Evolutionary conservation across 2,113 vertebrate genomes (phyloP), one percentile per base, ranked within the genome.

Genomic region (Suncus etruscus): DNA sequence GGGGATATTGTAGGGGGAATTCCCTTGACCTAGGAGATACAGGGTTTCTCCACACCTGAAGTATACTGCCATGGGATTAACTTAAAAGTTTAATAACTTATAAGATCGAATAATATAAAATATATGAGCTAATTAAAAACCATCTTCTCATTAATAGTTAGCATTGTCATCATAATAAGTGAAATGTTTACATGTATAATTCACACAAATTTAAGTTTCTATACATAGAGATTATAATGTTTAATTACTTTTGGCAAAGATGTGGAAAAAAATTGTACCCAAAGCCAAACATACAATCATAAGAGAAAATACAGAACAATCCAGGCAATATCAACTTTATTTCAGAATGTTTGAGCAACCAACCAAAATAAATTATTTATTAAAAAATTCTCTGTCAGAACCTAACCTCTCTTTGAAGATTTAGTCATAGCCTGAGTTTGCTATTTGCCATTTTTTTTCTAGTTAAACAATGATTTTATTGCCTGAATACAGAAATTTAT

Each of bases 381-480:
- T 65, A 84, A 74, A 83, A 0, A 76, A 50, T 61, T 81, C 4
- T 84, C 14, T 75, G n/a, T 81, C 25, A 47, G 39, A 4, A 47
- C 72, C 20, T 58, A 50, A 58, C 9, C 4, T 90, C 3, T 90
- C 39, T 87, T 76, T 86, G 47, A 87, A 72, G 29, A 81, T 81
- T 11, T 81, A 45, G 12, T 18, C 61, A 68, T 48, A 39, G 32
- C 15, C 50, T 87, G 8, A 10, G 39, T 76, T 9, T 39, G 7
- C 61, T 39, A 39, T n/a, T n/a, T n/a, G n/a, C n/a, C n/a, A n/a
- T n/a, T n/a, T n/a, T n/a, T n/a, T n/a, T n/a, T n/a, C n/a, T n/a
- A n/a, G n/a, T n/a, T n/a, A n/a, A n/a, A n/a, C n/a, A n/a, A n/a
- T n/a, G n/a, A n/a, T n/a, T n/a, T n/a, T n/a, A n/a, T n/a, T n/a